A percentile compares a stretch with the other conserved stretches of the same genome.
Evolutionary conservation across 2,797 vertebrate species (phyloP).

Genomic region (Gila robusta): DNA sequence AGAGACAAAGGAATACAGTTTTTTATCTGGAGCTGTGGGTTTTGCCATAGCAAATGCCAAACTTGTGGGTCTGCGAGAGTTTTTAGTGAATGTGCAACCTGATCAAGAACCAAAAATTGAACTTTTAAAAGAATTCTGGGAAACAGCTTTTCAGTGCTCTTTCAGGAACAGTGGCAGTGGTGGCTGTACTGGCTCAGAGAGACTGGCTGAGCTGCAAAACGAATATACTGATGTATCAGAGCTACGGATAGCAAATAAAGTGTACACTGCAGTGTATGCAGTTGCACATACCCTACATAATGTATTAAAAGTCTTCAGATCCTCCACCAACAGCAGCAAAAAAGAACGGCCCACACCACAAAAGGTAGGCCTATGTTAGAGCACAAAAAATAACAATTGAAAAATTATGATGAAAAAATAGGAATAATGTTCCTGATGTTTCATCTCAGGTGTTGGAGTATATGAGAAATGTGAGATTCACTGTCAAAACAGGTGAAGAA

Average conservation of each 20-base stretch:
- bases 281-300: slow-evolving; percentile 72
- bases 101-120: slow-evolving; percentile 37
- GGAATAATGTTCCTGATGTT: neutral
- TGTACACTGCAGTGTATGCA: slow-evolving; percentile 77
- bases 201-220: slow-evolving; percentile 62
- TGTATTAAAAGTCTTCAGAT: slow-evolving; percentile 19
- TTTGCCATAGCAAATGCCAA: slow-evolving; percentile 69
- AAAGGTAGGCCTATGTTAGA: slow-evolving; percentile 39
- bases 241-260: slow-evolving; percentile 69
- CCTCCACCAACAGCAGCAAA: slow-evolving; percentile 1
- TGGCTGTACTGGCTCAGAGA: slow-evolving; percentile 70
- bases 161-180: neutral
- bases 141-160: slow-evolving; percentile 57
- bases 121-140: slow-evolving; percentile 53
- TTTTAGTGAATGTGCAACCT: slow-evolving; percentile 66
- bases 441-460: slow-evolving; percentile 23
- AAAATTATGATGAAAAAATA: neutral
- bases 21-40: slow-evolving; percentile 71
- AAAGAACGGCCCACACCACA: neutral
- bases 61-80: slow-evolving; percentile 73
- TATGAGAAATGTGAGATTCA: slow-evolving; percentile 52
- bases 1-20: slow-evolving; percentile 53
- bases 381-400: neutral
- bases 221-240: slow-evolving; percentile 75
- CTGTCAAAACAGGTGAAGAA: slow-evolving; percentile 55